Base-by-base conservation (phyloP, 2,888 invertebrate genomes). In the Tipula unca region DNA sequence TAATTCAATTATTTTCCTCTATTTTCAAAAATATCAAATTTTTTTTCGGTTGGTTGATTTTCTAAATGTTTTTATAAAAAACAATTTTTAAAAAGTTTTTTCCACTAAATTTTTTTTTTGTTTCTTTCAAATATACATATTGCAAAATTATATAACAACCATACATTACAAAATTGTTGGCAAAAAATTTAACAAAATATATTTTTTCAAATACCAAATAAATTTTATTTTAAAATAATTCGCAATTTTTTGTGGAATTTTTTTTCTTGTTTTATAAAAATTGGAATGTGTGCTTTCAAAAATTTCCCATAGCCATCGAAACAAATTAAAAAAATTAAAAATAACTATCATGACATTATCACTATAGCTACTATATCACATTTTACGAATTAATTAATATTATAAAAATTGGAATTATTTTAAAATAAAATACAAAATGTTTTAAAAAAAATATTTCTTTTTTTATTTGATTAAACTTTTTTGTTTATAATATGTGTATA, bases 211-310 rank as follows among this genome's bases (percentile, higher is more conserved):
- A 54, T 17, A 54, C 48, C 48, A 69, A 20, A 69, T 25, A 69
- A 8, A 69, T 69, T 69, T 69, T 69, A 69, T 69, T 69, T 69
- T 69, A 69, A 69, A 69, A 69, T 69, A 69, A 69, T 69, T 69
- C 25, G 25, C 20, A 69, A 20, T 10, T 69, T 48, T 69, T 20
- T 69, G 10, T 69, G 69, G 69, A 69, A 69, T 25, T 69, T 69
- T 69, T 8, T 69, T 25, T 69, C 25, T 69, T 69, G 3, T 69
- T 69, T 69, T 25, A 69, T 20, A 25, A 48, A n/a, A 69, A 69
- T 25, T 69, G 69, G 69, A 69, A 69, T 69, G 69, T 69, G 69
- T 69, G 69, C 69, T 25, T 20, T 69, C 69, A 69, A 69, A 3
- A 69, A 13, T 48, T 32, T 32, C 3, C 32, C 48, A 48, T 25